Percentiles rank a stretch among this genome's conserved stretches.
phyloP scores from a whole-genome alignment of 2,797 vertebrate genomes.

The Chiroxiphia lanceolata region DNA sequence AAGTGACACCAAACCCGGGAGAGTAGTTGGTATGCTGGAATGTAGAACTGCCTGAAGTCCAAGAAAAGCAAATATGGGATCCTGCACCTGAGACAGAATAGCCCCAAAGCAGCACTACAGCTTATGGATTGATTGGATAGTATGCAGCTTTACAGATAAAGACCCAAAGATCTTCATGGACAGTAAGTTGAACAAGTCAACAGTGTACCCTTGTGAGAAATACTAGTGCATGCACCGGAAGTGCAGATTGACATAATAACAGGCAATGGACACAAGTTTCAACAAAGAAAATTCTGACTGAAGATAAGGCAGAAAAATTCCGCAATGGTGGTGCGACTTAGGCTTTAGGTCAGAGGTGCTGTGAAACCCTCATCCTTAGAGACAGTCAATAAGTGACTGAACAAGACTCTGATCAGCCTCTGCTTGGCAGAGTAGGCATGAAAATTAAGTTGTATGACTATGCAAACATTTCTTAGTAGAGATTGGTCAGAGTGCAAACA shows the following conservation, averaged over 20 bases:
- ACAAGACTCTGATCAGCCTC: neutral
- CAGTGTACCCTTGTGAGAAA: neutral
- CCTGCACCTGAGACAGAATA: neutral
- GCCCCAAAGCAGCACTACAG: neutral
- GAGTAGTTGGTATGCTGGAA: neutral
- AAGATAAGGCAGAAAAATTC: neutral
- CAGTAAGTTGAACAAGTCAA: neutral
- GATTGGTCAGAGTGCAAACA: neutral
- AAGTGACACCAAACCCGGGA: neutral
- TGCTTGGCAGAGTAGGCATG: neutral
- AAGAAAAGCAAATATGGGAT: neutral
- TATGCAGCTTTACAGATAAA: neutral
- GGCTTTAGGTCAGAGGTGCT: neutral
- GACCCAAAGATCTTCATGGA: neutral
- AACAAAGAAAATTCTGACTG: neutral
- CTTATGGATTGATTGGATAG: neutral
- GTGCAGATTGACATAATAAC: neutral
- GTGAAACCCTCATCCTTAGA: neutral
- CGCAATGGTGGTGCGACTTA: neutral
- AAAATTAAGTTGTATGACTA: neutral
- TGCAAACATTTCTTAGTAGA: neutral
- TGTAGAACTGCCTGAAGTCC: neutral
- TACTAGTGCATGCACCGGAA: neutral
- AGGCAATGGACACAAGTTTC: neutral
- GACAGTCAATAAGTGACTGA: rapidly evolving